Evolutionary conservation across 2,888 invertebrate genomes (phyloP), one percentile per base, ranked within the genome.

Genomic region (Orthosia cruda): DNA sequence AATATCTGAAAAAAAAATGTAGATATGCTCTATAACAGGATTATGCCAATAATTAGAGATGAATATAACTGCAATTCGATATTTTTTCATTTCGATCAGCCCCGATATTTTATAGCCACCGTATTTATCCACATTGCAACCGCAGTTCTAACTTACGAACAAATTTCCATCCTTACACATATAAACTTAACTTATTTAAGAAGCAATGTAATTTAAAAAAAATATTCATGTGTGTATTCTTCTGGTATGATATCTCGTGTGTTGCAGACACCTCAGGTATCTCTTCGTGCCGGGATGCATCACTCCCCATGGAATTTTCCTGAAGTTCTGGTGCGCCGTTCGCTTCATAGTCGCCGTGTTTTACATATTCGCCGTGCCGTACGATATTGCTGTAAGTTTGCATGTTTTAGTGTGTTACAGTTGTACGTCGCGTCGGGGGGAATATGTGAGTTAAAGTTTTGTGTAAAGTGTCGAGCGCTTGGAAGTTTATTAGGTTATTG

Each of bases 281-380:
- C 68, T 96, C 40, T 94, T 97, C 73, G n/a, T 97, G 63, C 96
- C 96, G 0, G 90, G 92, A 32, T 92, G 93, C 67, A 95, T 97
- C 62, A 95, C 96, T 55, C 97, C 97, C n/a, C 92, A 96, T 74
- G 96, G 97, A 23, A 88, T 95, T 62, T 97, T 97, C 80, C 86
- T 97, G 64, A 96, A 96, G 88, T 79, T 93, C 45, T 97, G 97
- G 97, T 96, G 95, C 70, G 62, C 89, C 0, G 54, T 96, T 20
- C 90, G 97, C 59, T 91, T 95, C 40, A 2, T 93, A 1, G 61
- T 92, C 26, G 95, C 96, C 1, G 49, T 95, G 13, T 94, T 91
- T 80, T 95, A 96, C 83, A 92, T 95, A 52, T 62, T 94, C 26
- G 76, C 89, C 9, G 91, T 95, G 3, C 97, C 97, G 0, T 96